These are phyloP conservation scores for Glareola pratincola DNA, from an alignment of 2,113 vertebrate genomes.

Conservation along the genomic window DNA sequence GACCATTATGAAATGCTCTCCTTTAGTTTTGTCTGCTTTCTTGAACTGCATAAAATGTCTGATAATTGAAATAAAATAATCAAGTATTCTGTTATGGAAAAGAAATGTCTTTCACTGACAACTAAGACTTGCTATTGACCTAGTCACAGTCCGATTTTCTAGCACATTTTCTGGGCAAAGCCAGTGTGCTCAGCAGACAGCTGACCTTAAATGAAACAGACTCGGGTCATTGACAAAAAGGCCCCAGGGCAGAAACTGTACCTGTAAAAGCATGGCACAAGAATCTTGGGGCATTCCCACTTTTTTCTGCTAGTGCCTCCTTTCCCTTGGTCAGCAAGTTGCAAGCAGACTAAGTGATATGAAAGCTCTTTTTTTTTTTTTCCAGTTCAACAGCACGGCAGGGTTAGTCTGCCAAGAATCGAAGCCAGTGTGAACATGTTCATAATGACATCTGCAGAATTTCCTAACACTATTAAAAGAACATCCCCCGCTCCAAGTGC, in stretches of 20 bases:
- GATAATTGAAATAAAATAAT: background rate
- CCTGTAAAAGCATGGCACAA: background rate
- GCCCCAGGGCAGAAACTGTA: background rate
- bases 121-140: background rate
- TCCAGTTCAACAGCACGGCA: background rate
- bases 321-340: background rate
- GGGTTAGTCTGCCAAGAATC: background rate
- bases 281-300: background rate
- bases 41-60: background rate
- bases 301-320: background rate
- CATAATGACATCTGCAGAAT: slow-evolving; percentile 41
- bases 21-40: background rate
- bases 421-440: slow-evolving; percentile 2
- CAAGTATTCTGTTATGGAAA: background rate
- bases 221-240: background rate
- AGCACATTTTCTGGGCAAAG: background rate
- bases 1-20: background rate
- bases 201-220: background rate
- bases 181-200: background rate
- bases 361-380: background rate
- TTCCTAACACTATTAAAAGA: slow-evolving; percentile 2
- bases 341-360: background rate
- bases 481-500: background rate
- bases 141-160: background rate
- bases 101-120: background rate